A percentile compares a stretch with the other conserved stretches of the same genome.
Evolutionary conservation across 2,888 invertebrate genomes (phyloP).

Genomic region (Euzophera pinguis): DNA sequence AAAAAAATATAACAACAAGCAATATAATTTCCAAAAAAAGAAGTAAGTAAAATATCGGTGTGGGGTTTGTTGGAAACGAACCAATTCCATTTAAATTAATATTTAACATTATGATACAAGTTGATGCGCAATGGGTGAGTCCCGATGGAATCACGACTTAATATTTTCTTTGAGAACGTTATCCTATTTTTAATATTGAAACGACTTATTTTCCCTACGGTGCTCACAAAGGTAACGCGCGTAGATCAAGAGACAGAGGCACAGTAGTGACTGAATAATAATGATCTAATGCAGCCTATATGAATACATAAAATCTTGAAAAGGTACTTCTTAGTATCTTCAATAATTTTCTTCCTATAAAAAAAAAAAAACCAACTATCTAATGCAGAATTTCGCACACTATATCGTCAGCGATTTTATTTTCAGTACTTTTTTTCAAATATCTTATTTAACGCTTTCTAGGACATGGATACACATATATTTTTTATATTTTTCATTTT

Average conservation of each 20-base stretch:
- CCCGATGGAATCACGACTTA: constrained; percentile 70
- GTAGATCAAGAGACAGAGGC: constrained; percentile 48
- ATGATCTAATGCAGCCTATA: constrained; percentile 12
- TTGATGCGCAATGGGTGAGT: constrained; percentile 69
- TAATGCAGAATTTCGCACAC: too few relatives aligned
- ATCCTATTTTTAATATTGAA: constrained; percentile 75
- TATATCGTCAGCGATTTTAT: too few relatives aligned
- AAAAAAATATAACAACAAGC: too few relatives aligned
- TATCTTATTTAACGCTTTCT: too few relatives aligned
- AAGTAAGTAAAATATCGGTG: constrained; percentile 1
- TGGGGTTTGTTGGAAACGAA: constrained; percentile 46
- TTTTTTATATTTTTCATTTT: too few relatives aligned
- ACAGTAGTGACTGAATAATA: constrained; percentile 35
- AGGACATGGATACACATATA: too few relatives aligned
- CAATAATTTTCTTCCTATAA: too few relatives aligned
- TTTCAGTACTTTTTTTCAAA: too few relatives aligned
- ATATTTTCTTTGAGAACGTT: constrained; percentile 77
- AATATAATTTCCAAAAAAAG: too few relatives aligned
- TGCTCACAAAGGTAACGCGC: constrained; percentile 64
- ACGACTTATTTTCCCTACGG: constrained; percentile 58
- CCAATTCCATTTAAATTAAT: constrained; percentile 58
- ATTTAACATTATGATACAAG: constrained; percentile 72
- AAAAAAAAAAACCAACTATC: too few relatives aligned
- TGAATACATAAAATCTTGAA: neutral
- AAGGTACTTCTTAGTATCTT: neutral